Base-by-base conservation (phyloP, 1,140 invertebrate genomes). In the Tetramorium parvispinum region DNA sequence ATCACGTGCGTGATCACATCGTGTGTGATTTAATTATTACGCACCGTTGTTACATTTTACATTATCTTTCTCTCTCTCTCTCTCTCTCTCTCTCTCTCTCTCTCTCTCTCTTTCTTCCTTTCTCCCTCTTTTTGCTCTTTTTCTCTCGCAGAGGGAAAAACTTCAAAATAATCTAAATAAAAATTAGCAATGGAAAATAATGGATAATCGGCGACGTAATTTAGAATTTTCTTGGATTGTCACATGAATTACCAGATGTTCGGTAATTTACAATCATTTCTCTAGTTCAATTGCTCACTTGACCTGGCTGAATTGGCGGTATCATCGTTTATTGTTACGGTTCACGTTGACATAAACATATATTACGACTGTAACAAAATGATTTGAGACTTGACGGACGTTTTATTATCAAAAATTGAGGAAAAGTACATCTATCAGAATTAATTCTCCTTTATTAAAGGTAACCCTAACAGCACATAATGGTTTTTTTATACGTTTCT, bases 201-300 rank as follows among this genome's bases (percentile, higher is more conserved):
- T n/a, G n/a, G n/a, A n/a, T n/a, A n/a, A n/a, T 49, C 8, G 43
- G 7, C 10, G 43, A 3, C 18, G 37, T 37, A 5, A 71, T 16
- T 6, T 10, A 57, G 78, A 81, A 82, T 57, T 82, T 82, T 57
- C 53, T 57, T 3, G 10, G 18, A 70, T 86, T 77, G 27, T 63
- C 82, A 76, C 59, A 53, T 81, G 32, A 32, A 78, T 88, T 51
- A 75, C 68, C 53, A 63, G 77, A 85, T 76, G 78, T 85, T 89
- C 66, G n/a, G 16, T 89, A 91, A 81, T 88, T 90, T 85, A 75
- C 83, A 90, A 90, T 85, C 86, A 24, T 90, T 92, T 85, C 87
- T 87, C 70, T 81, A 83, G 92, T 90, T 93, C 91, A 93, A 93
- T 90, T 92, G 88, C 55, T 92, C 87, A 87, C 75, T 93, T 92